Base-by-base conservation (phyloP, 2,113 vertebrate species). In the Heloderma charlesbogerti region DNA sequence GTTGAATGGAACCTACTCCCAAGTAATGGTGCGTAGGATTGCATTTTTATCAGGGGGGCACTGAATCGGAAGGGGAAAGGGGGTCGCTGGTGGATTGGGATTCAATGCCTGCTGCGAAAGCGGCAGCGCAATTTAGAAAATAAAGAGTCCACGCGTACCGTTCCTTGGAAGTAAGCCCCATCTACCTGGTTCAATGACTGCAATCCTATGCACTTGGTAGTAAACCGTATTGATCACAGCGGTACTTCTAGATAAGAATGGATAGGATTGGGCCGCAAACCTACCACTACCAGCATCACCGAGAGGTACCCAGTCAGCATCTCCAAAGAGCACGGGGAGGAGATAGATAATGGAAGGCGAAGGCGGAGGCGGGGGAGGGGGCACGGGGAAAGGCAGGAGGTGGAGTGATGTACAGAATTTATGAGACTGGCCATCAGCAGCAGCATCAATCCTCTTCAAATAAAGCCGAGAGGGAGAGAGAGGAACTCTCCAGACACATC, bases 381-480 rank as follows among this genome's bases (percentile, higher is more conserved):
- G 92, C 92, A 74, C 87, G 75, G 86, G 90, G 94, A 43, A 40
- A 9, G 43, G 88, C 93, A 93, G 92, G 96, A 96, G 96, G 96
- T 94, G 96, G 97, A 94, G 96, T 95, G 95, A 95, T 94, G 91
- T 90, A 92, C 92, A 74, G 93, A 93, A 95, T 97, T 97, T 96
- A 97, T 94, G 97, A 96, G 96, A 94, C 96, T 96, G 97, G 97
- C 96, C 96, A 97, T 48, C 57, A 8, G 71, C 71, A 27, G 71
- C 78, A 18, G 25, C 85, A 66, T 66, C 78, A 12, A 57, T 60
- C 88, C 54, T 75, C 63, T 95, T 96, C 95, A 92, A 94, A 94
- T 93, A 95, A 92, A 94, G 94, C 95, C 96, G 93, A 93, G 80
- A 92, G 89, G 51, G 75, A 94, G 89, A 89, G 95, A 89, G 90